Evolutionary conservation across 64 coral and sea anemone genomes (phyloP).

Genomic region (Porites lutea): DNA sequence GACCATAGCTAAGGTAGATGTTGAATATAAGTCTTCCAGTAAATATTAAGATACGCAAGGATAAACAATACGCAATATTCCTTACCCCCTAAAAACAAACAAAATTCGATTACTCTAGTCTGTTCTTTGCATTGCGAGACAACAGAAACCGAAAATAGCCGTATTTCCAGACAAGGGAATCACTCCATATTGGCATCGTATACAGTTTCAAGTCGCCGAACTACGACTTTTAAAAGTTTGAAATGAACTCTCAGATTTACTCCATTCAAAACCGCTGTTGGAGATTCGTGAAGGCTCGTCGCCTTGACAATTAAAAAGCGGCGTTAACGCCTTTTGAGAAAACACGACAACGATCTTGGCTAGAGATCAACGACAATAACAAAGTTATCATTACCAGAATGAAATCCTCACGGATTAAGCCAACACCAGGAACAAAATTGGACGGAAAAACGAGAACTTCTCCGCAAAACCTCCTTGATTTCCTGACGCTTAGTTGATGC

Average conservation of each 20-base stretch:
- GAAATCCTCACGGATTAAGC: slow-evolving; percentile 72
- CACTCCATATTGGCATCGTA: too few relatives aligned
- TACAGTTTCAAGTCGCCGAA: too few relatives aligned
- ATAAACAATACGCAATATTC: too few relatives aligned
- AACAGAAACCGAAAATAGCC: background rate
- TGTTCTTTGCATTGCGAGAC: too few relatives aligned
- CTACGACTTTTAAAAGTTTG: too few relatives aligned
- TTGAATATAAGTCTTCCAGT: too few relatives aligned
- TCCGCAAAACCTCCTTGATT: slow-evolving; percentile 62
- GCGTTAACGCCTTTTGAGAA: background rate
- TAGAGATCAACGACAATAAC: background rate
- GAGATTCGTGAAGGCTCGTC: background rate
- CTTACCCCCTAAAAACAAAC: too few relatives aligned
- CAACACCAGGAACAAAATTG: slow-evolving; percentile 29
- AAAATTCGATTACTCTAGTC: too few relatives aligned
- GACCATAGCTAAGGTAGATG: too few relatives aligned
- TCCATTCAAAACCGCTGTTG: background rate
- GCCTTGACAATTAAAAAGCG: background rate
- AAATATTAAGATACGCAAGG: too few relatives aligned
- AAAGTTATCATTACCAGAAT: slow-evolving; percentile 73
- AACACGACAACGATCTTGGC: background rate
- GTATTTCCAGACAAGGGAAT: too few relatives aligned
- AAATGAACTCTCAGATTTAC: too few relatives aligned
- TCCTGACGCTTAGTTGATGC: slow-evolving; percentile 6
- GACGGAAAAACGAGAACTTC: slow-evolving; percentile 68